phyloP scores from a whole-genome alignment of 2,797 vertebrate genomes.

The Simalia tracyae region DNA sequence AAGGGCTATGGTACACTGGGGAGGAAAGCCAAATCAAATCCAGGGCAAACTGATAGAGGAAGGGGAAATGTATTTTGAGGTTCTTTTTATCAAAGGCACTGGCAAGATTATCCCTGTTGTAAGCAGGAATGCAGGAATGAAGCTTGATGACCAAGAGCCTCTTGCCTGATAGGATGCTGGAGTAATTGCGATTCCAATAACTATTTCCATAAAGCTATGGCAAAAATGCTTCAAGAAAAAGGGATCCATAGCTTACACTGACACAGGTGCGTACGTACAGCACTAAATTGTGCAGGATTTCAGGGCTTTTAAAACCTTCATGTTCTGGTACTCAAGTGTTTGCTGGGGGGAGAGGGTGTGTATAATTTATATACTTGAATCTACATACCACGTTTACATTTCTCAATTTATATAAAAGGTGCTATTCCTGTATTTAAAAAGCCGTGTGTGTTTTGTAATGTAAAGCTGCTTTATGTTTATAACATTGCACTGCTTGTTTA shows the following conservation, averaged over 20 bases:
- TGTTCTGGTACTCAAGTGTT: slow-evolving; percentile 67
- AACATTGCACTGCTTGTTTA: slow-evolving; percentile 79
- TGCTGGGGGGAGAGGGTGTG: slow-evolving; percentile 37
- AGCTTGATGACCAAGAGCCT: neutral
- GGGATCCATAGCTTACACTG: slow-evolving; percentile 59
- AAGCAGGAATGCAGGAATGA: neutral
- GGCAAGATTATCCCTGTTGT: slow-evolving; percentile 34
- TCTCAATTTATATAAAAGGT: slow-evolving; percentile 76
- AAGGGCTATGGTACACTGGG: neutral
- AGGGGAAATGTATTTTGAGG: neutral
- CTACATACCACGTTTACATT: slow-evolving; percentile 79
- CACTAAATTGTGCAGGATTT: slow-evolving; percentile 62
- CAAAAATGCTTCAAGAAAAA: slow-evolving; percentile 40
- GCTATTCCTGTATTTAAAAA: slow-evolving; percentile 75
- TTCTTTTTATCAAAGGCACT: slow-evolving; percentile 12
- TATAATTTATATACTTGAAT: slow-evolving; percentile 81
- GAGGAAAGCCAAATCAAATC: neutral
- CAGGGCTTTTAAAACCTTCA: slow-evolving; percentile 67
- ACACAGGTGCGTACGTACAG: slow-evolving; percentile 38
- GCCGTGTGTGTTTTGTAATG: slow-evolving; percentile 64
- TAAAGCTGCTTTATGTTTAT: slow-evolving; percentile 77
- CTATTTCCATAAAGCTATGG: slow-evolving; percentile 16
- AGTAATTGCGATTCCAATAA: slow-evolving; percentile 23
- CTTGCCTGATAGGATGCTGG: neutral
- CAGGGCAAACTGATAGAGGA: neutral